Evolutionary conservation across 2,888 invertebrate species (phyloP).

Genomic region (Phymatocera aterrima): DNA sequence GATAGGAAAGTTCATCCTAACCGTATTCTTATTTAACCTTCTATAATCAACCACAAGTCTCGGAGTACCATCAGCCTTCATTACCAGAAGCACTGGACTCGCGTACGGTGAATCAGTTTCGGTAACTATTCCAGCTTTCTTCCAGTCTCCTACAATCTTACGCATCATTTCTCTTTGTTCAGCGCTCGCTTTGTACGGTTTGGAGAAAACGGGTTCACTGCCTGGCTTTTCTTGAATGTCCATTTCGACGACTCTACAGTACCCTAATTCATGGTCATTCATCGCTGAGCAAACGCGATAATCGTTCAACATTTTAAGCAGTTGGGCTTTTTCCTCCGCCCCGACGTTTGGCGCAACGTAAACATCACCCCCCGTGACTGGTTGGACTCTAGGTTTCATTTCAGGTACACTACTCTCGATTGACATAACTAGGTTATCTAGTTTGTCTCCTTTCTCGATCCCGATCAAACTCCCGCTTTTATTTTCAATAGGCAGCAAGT

Average conservation of each 20-base stretch:
- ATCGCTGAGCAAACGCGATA: conserved; percentile 48
- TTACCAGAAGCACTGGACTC: conserved; percentile 53
- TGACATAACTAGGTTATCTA: neutral
- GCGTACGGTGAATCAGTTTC: conserved; percentile 57
- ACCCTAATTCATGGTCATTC: conserved; percentile 49
- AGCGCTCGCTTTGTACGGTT: conserved; percentile 46
- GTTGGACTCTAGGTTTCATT: neutral
- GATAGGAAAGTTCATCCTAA: conserved; percentile 51
- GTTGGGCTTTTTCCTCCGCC: neutral
- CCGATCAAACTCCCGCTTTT: neutral
- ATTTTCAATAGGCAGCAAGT: neutral
- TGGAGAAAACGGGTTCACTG: conserved; percentile 38
- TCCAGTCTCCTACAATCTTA: conserved; percentile 53
- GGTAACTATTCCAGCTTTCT: conserved; percentile 50
- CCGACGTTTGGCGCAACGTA: neutral
- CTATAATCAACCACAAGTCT: conserved; percentile 54
- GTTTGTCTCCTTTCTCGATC: neutral
- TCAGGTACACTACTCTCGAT: neutral
- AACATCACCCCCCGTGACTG: neutral
- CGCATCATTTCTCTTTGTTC: conserved; percentile 46
- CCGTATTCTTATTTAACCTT: conserved; percentile 50
- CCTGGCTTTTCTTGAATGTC: conserved; percentile 50
- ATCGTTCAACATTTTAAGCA: conserved; percentile 15
- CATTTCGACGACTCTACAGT: conserved; percentile 48
- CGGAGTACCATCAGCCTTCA: conserved; percentile 51